These are phyloP conservation scores for Ennomos fuscantarius DNA, from an alignment of 2,888 invertebrate genomes.

Conservation along the genomic window DNA sequence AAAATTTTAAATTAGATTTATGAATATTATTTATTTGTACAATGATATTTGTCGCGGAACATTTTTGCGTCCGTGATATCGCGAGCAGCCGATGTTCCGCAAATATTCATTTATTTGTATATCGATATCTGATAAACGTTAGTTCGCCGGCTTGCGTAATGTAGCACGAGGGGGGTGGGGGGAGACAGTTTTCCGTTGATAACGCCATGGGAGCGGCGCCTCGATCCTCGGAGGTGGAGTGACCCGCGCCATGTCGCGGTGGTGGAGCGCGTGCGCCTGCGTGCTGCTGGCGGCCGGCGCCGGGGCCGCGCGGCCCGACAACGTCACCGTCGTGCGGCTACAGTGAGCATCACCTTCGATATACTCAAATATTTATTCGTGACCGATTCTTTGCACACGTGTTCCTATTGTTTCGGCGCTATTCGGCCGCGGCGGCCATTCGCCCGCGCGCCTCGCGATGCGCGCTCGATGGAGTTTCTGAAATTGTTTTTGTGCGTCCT, in stretches of 20 bases:
- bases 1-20: no score
- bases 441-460: neutral
- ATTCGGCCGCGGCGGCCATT: neutral
- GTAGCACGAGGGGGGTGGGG: no score
- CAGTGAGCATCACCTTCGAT: slow-evolving; percentile 48
- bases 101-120: no score
- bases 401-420: slow-evolving; percentile 5
- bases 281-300: slow-evolving; percentile 26
- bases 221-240: no score
- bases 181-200: no score
- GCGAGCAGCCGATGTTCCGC: no score
- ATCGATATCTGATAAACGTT: no score
- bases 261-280: slow-evolving; percentile 12
- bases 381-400: slow-evolving; percentile 1
- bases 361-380: neutral
- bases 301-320: slow-evolving; percentile 16
- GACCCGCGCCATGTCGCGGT: neutral
- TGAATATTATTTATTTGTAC: no score
- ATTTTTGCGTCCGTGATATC: no score
- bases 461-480: neutral
- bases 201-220: neutral
- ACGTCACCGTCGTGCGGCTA: slow-evolving; percentile 54
- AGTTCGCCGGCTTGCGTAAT: no score
- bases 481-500: slow-evolving; percentile 3
- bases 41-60: no score